Evolutionary conservation across 2,888 invertebrate species (phyloP).

Genomic region (Standfussiana lucernea): DNA sequence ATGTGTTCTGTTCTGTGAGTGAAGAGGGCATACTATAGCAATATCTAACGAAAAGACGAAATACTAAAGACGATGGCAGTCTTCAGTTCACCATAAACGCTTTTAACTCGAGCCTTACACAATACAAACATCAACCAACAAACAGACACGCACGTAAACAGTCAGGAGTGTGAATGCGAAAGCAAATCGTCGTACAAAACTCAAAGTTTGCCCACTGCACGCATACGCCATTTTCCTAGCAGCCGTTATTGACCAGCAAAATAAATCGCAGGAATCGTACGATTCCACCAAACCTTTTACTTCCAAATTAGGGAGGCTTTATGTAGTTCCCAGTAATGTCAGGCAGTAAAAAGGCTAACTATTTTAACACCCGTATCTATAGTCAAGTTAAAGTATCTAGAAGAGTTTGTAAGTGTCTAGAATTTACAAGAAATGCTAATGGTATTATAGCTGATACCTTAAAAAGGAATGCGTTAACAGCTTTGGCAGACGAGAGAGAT

Average conservation of each 20-base stretch:
- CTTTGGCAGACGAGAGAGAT: background rate
- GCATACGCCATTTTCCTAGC: slow-evolving; percentile 50
- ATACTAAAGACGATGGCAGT: background rate
- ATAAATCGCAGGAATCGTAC: slow-evolving; percentile 53
- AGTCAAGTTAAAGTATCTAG: too few species aligned
- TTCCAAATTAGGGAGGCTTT: slow-evolving; percentile 64
- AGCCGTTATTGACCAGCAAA: slow-evolving; percentile 53
- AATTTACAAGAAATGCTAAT: slow-evolving; percentile 30
- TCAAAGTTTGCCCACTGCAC: slow-evolving; percentile 59
- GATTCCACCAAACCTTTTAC: slow-evolving; percentile 53
- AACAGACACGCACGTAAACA: slow-evolving; percentile 72
- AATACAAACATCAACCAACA: slow-evolving; percentile 54
- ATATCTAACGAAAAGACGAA: background rate
- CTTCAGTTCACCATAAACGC: slow-evolving; percentile 27
- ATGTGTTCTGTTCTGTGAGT: background rate
- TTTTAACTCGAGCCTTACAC: slow-evolving; percentile 44
- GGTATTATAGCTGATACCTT: slow-evolving; percentile 12
- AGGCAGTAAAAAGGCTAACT: slow-evolving; percentile 39
- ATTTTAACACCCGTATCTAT: too few species aligned
- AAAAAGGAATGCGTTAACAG: slow-evolving; percentile 20
- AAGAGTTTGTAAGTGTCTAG: slow-evolving; percentile 20
- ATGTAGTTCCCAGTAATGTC: slow-evolving; percentile 50
- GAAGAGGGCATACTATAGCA: background rate
- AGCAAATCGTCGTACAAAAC: slow-evolving; percentile 60
- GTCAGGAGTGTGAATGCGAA: slow-evolving; percentile 73